Evolutionary conservation across 2,113 vertebrate species (phyloP), one percentile per base, ranked within the genome.

Genomic region (Rhagologus leucostigma): DNA sequence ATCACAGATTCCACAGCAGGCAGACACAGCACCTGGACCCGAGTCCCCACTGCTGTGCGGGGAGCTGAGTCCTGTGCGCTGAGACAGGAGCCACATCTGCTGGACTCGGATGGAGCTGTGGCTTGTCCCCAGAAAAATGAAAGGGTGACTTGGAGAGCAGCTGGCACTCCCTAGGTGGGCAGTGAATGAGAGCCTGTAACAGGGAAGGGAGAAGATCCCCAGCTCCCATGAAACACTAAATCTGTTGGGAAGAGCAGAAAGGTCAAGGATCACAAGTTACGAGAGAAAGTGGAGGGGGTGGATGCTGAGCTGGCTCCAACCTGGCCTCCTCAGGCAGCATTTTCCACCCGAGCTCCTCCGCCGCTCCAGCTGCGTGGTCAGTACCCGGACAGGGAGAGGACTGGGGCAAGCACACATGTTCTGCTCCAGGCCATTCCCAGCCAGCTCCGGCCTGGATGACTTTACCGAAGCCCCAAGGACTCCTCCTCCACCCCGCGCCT

Each of bases 371-470:
- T 13, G 17, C 16, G 0, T 56, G 79, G 84, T 62, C 81, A 68
- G 67, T 78, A 78, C 91, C 89, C 76, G 16, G 79, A 68, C 92
- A 83, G 90, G 82, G 79, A 79, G 67, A 97, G 77, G 44, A 88
- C n/a, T 3, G 17, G 92, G 92, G 81, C 84, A 73, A 37, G 94
- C 89, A 81, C 94, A 90, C 79, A 87, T 95, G 96, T 94, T 94
- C 90, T 95, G 90, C 93, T 96, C 93, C 85, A 8, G 76, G 95
- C 96, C 89, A 91, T 96, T 96, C 88, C 87, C 78, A 84, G 79
- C 65, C 71, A 93, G 84, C 88, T 76, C 44, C 1, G 2, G 90
- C 79, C 70, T 84, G 90, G 85, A 96, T 93, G 84, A 95, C 95
- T 95, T 60, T 78, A 80, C 56, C 0, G 27, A 78, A 85, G 13